Base-by-base conservation (phyloP, 1,140 invertebrate genomes). In the Whitmania pigra region DNA sequence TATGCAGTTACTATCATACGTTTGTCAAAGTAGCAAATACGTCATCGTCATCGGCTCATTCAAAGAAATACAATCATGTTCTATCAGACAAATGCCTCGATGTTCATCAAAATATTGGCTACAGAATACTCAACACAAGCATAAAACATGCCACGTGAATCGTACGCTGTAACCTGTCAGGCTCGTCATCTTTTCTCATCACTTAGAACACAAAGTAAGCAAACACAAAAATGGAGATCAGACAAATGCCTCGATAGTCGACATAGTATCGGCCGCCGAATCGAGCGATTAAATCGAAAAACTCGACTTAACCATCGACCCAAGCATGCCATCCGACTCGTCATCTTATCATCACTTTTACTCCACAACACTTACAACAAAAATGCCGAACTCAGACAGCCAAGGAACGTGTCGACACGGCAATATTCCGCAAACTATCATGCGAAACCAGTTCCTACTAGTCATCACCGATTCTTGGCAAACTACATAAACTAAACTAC, bases 271-370 rank as follows among this genome's bases (percentile, higher is more conserved):
- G 57, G 57, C 57, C 22, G 29, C 11, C 57, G 57, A 31, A 25
- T 13, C 57, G 11, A 31, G 22, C 29, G 57, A 22, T 22, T 9
- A n/a, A 11, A 63, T 25, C 57, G 29, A 63, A 63, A 63, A 63
- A 63, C 57, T 63, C 29, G 57, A 63, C 43, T 11, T 0, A 22
- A 63, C 15, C 57, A 31, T 20, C 9, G 57, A 31, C 22, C 22
- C 57, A 22, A 63, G 22, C 57, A 31, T 63, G 57, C 57, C 57
- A 63, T 63, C 57, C 22, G 57, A 63, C 57, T 63, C 57, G 57
- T 63, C 57, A 63, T 63, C 57, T 2, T 63, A 17, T 63, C 57
- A 63, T 63, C 57, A 63, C 57, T 31, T 63, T 22, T 25, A 6
- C 25, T n/a, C 20, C 4, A 31, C 6, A 63, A 2, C 9, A 63